These are phyloP conservation scores for Acholoe squamosa DNA, from an alignment of 2,888 invertebrate species.

Conservation along the genomic window DNA sequence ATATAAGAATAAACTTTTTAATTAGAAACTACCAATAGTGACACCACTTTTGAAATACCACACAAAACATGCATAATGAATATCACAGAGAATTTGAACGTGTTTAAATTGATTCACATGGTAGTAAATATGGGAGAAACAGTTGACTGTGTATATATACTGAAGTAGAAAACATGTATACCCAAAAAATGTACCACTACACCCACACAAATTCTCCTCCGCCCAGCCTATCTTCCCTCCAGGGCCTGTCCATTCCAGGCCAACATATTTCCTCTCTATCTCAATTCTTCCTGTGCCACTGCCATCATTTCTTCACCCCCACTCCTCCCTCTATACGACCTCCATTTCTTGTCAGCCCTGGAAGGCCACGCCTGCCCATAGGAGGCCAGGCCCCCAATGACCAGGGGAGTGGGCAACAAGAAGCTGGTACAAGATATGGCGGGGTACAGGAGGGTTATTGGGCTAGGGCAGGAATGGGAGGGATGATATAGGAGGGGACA, in stretches of 20 bases:
- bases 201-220: not conserved
- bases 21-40: no score
- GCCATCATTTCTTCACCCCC: conserved; percentile 21
- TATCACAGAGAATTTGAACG: no score
- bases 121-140: no score
- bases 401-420: conserved; percentile 24
- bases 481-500: not conserved
- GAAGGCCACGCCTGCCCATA: not conserved
- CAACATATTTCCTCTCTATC: not conserved
- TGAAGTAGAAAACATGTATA: no score
- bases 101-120: no score
- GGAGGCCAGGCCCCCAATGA: conserved; percentile 53
- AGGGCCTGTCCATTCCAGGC: not conserved
- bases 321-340: not conserved
- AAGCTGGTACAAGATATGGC: conserved; percentile 52
- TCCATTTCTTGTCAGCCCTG: not conserved
- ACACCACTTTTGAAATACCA: no score
- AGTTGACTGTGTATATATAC: no score
- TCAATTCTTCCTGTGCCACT: not conserved
- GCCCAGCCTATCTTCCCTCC: not conserved
- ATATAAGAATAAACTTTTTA: no score
- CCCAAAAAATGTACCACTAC: not conserved
- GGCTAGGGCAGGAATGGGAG: not conserved
- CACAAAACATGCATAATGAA: no score
- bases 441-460: not conserved